Evolutionary conservation across 1,140 invertebrate species (phyloP), one percentile per base, ranked within the genome.

Genomic region (Cheumatopsyche charites): DNA sequence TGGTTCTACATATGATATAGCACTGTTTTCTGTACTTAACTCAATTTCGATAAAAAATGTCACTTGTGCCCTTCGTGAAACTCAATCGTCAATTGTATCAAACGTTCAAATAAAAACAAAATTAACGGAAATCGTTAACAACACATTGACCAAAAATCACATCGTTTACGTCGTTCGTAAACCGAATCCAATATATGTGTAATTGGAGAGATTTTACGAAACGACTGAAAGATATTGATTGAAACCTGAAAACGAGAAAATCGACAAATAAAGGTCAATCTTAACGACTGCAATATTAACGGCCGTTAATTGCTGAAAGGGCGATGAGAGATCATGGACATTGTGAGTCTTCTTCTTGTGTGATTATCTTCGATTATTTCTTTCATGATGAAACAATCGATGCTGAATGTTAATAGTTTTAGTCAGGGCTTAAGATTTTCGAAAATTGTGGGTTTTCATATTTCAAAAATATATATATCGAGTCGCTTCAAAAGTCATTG

Each of bases 211-310:
- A 6, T 42, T 42, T 42, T 47, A 7, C 15, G 3, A 15, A 7
- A 47, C 4, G 13, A 47, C 13, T 15, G 12, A n/a, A 4, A n/a
- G 11, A 25, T 58, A 25, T 58, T 58, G 2, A n/a, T 12, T 25
- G 55, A 11, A 58, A 13, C 11, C 23, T 58, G 19, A 52, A 52
- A 11, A 15, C n/a, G 19, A n/a, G 29, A 36, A 36, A 3, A 58
- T 58, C 55, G 4, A 13, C 19, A 19, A 26, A 58, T 1, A 11
- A 23, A 58, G 55, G 55, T 58, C 55, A 25, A 58, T 25, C 21
- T 58, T 58, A 58, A 58, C 55, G 23, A 58, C 55, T 19, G 49
- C 49, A 55, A 55, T 55, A 55, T 58, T 58, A 36, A 36, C 29
- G 55, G 11, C 5, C 17, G 23, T 58, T 58, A 58, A 58, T 58